Base-by-base conservation (phyloP, 2,797 vertebrate genomes). In the Coreius guichenoti region DNA sequence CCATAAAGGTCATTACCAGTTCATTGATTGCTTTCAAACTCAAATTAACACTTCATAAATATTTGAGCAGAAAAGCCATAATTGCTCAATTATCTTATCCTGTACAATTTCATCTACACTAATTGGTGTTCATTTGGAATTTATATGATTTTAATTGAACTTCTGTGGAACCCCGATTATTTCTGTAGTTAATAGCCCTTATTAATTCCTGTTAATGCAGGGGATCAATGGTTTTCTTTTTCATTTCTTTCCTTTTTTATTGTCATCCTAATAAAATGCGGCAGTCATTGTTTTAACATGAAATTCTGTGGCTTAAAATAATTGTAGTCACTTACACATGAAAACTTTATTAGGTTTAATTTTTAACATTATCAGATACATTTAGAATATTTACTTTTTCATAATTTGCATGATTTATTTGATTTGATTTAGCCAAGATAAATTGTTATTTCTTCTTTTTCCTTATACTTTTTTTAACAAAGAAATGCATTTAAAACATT, bases 61-160 rank as follows among this genome's bases (percentile, higher is more conserved):
- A 92, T 94, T 93, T 93, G 82, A 93, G 86, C 76, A 86, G 88
- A 91, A 92, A 90, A 92, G 89, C 87, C 79, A 80, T 91, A 93
- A 93, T 93, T 91, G 91, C 90, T 92, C 91, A 89, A 92, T 94
- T 92, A 91, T 93, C 91, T 92, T 93, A 93, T 93, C 88, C 83
- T 92, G 90, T 91, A 91, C 81, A 39, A 92, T 92, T 94, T 92
- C 91, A 92, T 88, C 88, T 89, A 89, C 88, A 86, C 90, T 93
- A 94, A 94, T 93, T 92, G 92, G 85, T 90, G 92, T 91, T 95
- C 89, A 93, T 95, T 94, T 92, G 89, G 93, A 94, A 94, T 95
- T 91, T 93, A 94, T 95, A 92, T 90, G 92, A 91, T 87, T 93
- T 93, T 93, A 92, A 95, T 94, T 94, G 91, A 93, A 93, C 89